A percentile compares a stretch with the other conserved stretches of the same genome.
phyloP scores from a whole-genome alignment of 2,888 invertebrate species.

The Heteromurus nitidus region DNA sequence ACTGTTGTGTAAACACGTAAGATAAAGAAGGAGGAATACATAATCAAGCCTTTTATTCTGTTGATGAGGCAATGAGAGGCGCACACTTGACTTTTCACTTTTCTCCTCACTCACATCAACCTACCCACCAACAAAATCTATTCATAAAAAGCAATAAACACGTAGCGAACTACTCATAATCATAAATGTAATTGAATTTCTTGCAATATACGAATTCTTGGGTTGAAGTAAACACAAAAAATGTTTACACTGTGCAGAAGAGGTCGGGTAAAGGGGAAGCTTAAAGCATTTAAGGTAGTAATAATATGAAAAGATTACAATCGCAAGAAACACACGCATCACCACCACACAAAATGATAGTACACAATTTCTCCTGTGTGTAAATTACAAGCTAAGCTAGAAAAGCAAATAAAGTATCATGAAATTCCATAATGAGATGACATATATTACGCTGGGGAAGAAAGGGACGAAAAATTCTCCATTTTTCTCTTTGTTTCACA shows the following conservation, averaged over 20 bases:
- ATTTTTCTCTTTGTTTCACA: slow-evolving; percentile 4
- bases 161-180: background rate
- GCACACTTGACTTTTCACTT: background rate
- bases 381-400: background rate
- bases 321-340: background rate
- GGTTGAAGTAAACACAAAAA: too few species aligned
- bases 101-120: too few species aligned
- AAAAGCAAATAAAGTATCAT: slow-evolving; percentile 11
- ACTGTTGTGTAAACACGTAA: slow-evolving; percentile 16
- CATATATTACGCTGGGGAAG: slow-evolving; percentile 12
- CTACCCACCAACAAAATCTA: too few species aligned
- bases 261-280: background rate
- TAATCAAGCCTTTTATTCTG: too few species aligned
- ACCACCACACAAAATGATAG: background rate
- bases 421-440: background rate
- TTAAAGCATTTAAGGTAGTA: background rate
- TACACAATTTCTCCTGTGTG: background rate
- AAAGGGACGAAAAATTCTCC: background rate
- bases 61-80: background rate
- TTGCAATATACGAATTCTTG: background rate
- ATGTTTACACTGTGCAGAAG: background rate
- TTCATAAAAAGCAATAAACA: slow-evolving; percentile 1
- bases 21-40: background rate
- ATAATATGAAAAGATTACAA: background rate
- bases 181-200: slow-evolving; percentile 26